phyloP scores from a whole-genome alignment of 2,113 vertebrate species.

The Naja naja region DNA sequence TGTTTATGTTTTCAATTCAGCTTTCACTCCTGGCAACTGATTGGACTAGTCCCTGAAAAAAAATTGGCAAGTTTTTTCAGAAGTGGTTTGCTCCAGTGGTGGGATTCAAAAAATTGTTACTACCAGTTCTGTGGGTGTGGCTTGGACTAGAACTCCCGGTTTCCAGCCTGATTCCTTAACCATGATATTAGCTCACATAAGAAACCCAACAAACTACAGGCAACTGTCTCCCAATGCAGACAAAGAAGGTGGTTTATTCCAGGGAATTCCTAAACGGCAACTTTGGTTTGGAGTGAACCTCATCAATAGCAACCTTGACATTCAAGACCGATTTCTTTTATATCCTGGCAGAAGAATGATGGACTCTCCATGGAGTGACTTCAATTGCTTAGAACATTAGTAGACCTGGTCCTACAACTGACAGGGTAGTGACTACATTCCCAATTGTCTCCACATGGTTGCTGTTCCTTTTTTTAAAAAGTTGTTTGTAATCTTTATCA shows the following conservation, averaged over 20 bases:
- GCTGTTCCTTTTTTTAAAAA: neutral
- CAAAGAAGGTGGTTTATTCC: neutral
- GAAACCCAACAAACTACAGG: neutral
- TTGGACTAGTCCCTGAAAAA: neutral
- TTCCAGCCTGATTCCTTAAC: neutral
- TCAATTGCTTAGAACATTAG: neutral
- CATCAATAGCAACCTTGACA: neutral
- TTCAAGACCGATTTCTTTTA: neutral
- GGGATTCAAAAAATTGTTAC: too few species aligned
- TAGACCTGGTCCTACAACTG: neutral
- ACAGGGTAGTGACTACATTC: neutral
- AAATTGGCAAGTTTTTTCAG: neutral
- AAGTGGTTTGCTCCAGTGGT: neutral
- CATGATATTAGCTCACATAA: neutral
- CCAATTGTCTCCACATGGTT: neutral
- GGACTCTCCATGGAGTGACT: neutral
- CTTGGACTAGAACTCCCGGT: neutral
- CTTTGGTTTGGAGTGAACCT: neutral
- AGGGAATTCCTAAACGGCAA: neutral
- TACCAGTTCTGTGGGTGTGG: too few species aligned
- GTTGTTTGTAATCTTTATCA: neutral
- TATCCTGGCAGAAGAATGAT: neutral
- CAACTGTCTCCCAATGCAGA: neutral
- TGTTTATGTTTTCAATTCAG: neutral
- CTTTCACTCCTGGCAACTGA: neutral